phyloP scores from a whole-genome alignment of 2,797 vertebrate genomes.

The Presbytis comata region DNA sequence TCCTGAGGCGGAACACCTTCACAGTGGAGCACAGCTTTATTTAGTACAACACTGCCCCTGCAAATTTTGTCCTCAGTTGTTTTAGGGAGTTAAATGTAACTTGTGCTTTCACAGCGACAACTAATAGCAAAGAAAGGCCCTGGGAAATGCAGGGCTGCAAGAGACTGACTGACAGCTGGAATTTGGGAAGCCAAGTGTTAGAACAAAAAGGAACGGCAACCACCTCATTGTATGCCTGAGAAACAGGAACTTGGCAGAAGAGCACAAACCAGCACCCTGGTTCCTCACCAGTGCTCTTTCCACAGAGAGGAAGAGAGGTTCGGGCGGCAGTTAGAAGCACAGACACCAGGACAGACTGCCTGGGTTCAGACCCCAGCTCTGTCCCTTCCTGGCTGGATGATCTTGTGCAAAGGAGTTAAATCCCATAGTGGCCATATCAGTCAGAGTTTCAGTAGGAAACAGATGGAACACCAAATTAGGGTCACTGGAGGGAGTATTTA shows the following conservation, averaged over 20 bases:
- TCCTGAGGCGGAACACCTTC: slow-evolving; percentile 16
- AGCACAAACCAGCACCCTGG: too few species aligned
- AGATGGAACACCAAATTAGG: background rate
- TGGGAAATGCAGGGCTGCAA: background rate
- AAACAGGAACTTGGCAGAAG: background rate
- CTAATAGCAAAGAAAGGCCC: background rate
- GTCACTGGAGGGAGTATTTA: background rate
- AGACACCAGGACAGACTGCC: too few species aligned
- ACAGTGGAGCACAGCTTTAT: background rate
- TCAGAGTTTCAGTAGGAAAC: background rate
- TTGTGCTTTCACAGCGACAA: background rate
- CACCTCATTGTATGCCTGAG: background rate
- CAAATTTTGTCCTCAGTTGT: background rate
- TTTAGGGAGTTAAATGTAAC: background rate
- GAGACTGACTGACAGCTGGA: background rate
- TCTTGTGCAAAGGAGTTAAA: background rate
- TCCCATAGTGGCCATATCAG: accelerated
- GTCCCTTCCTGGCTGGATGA: background rate
- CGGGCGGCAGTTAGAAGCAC: accelerated
- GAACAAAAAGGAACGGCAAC: background rate
- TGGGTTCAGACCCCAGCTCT: background rate
- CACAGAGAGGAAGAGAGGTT: background rate
- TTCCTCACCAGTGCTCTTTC: background rate
- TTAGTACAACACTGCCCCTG: background rate
- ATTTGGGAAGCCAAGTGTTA: background rate